A percentile compares a stretch with the other conserved stretches of the same genome.
Evolutionary conservation across 64 coral and sea anemone genomes (phyloP).

Genomic region (Anthopleura sola): DNA sequence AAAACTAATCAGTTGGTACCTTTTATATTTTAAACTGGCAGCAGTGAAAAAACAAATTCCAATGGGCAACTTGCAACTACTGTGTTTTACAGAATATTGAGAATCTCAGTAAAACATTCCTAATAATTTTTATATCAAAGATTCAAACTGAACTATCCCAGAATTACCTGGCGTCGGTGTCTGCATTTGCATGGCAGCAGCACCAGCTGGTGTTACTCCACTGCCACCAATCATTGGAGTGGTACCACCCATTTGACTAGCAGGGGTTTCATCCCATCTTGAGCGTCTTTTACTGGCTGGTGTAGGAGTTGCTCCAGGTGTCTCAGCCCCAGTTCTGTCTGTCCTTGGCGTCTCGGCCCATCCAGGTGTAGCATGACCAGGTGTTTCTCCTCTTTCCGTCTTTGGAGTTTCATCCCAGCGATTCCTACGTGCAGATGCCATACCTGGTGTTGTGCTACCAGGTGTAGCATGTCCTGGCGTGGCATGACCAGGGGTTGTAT

Average conservation of each 20-base stretch:
- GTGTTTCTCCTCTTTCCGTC: slow-evolving; percentile 94
- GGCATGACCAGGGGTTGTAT: slow-evolving; percentile 78
- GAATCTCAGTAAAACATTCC: too few species aligned
- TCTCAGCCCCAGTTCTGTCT: slow-evolving; percentile 89
- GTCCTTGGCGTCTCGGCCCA: slow-evolving; percentile 99
- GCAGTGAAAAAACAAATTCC: too few species aligned
- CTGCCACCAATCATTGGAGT: slow-evolving; percentile 95
- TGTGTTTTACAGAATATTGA: too few species aligned
- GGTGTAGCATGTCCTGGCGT: slow-evolving; percentile 73
- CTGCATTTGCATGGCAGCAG: slow-evolving; percentile 97
- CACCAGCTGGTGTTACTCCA: slow-evolving; percentile 84
- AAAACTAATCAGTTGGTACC: too few species aligned
- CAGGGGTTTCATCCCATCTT: slow-evolving; percentile 98
- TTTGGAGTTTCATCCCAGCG: slow-evolving; percentile 99
- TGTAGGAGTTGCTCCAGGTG: slow-evolving; percentile 94
- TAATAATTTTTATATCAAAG: too few species aligned
- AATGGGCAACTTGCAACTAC: too few species aligned
- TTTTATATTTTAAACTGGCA: too few species aligned
- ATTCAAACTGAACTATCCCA: neutral
- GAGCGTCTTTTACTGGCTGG: slow-evolving; percentile 95
- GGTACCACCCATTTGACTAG: slow-evolving; percentile 84
- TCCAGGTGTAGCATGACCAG: slow-evolving; percentile 92
- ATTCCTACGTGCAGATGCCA: slow-evolving; percentile 83
- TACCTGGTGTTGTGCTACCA: slow-evolving; percentile 44
- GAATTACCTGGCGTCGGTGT: slow-evolving; percentile 92